Base-by-base conservation (phyloP, 2,888 invertebrate genomes). In the Ectobius pallidus region DNA sequence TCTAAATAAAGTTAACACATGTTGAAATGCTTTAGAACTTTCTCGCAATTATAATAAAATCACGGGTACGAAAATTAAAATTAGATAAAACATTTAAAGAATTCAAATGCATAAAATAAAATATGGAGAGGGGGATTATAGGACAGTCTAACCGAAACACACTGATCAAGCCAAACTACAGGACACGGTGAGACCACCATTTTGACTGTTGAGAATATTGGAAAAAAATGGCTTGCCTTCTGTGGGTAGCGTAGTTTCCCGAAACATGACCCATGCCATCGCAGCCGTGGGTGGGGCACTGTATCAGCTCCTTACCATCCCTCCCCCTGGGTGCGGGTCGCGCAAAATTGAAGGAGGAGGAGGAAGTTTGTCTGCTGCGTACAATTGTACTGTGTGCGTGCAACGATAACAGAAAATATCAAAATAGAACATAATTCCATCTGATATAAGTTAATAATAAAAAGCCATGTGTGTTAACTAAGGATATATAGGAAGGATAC, bases 231-330 rank as follows among this genome's bases (percentile, higher is more conserved):
- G 65, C 90, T 90, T 90, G 91, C 91, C 91, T 94, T 87, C 94
- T 91, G 86, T 95, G 94, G 79, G 94, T 92, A 80, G 93, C 90
- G 89, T 93, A 95, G 89, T 92, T 93, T 81, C 94, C 94, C 80
- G 93, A 93, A 82, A 93, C 88, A 87, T 95, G 94, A 81, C 94
- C 94, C 85, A 92, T 90, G 80, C 94, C 94, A 86, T 94, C 93
- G 87, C 94, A 94, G 86, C 87, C 87, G 81, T 86, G 86, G 79
- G 92, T 92, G 76, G 93, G 93, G 82, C 93, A 93, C 85, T 92
- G 91, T 83, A 92, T 88, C 83, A 91, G 87, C 86, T 91, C 91
- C 86, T 89, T 89, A 81, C 88, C 87, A 82, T 90, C 90, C 82
- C 90, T 88, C 80, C 88, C 86, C 83, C 90, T 87, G 83, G 83